Percentiles rank a stretch among this genome's conserved stretches.
Evolutionary conservation across 1,140 invertebrate species (phyloP).

Genomic region (Melipona quadrifasciata): DNA sequence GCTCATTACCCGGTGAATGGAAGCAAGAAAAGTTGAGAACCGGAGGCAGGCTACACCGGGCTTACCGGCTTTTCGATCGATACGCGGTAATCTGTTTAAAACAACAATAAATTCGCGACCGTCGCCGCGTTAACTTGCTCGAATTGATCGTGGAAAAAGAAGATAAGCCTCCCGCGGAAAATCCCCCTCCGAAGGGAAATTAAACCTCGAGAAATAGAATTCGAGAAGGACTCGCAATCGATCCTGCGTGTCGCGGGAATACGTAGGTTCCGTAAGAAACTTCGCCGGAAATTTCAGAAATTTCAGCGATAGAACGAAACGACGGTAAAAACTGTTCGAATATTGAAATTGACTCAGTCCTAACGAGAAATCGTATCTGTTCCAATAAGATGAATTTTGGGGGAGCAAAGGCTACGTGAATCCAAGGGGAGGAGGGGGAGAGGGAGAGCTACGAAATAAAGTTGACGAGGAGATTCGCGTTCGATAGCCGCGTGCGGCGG

Average conservation of each 20-base stretch:
- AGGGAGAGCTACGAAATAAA: background rate
- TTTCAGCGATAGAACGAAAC: background rate
- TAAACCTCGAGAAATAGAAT: background rate
- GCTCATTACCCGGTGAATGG: conserved; percentile 41
- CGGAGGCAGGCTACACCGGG: background rate
- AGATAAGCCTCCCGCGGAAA: background rate
- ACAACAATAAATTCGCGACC: conserved; percentile 24
- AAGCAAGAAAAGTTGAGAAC: conserved; percentile 33
- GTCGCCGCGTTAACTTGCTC: background rate
- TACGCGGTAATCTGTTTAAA: conserved; percentile 30
- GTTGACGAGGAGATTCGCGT: background rate
- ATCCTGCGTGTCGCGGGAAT: too few relatives aligned
- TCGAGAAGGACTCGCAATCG: too few relatives aligned
- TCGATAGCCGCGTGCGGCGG: background rate
- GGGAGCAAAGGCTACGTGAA: too few relatives aligned
- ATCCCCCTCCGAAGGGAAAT: background rate
- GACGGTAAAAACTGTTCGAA: background rate
- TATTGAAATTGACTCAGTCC: background rate
- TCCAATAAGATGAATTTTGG: background rate
- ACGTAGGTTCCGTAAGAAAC: too few relatives aligned
- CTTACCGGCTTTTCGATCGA: conserved; percentile 2
- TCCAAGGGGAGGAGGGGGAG: too few relatives aligned
- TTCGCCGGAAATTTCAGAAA: background rate
- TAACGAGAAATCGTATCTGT: background rate
- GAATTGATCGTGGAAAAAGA: background rate